Evolutionary conservation across 2,113 vertebrate genomes (phyloP).

Genomic region (Balaeniceps rex): DNA sequence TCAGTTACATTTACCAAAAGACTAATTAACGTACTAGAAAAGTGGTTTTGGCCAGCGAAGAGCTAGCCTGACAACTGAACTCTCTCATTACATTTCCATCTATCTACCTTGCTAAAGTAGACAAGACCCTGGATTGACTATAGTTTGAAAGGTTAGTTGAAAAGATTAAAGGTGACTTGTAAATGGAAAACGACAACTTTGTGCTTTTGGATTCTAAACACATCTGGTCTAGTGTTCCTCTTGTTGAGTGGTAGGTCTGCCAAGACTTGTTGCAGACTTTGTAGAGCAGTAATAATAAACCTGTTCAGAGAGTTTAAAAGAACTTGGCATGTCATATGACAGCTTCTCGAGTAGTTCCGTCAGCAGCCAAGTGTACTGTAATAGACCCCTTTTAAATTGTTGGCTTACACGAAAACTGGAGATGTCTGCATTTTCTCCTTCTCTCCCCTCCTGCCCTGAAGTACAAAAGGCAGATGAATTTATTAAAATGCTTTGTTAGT

Average conservation of each 20-base stretch:
- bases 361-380: slow-evolving; percentile 56
- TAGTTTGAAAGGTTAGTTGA: slow-evolving; percentile 15
- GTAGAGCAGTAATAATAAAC: slow-evolving; percentile 53
- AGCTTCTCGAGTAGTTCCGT: slow-evolving; percentile 39
- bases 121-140: background rate
- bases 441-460: background rate
- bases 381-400: slow-evolving; percentile 52
- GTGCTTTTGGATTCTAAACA: slow-evolving; percentile 36
- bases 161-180: slow-evolving; percentile 47
- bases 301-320: slow-evolving; percentile 53
- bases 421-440: slow-evolving; percentile 39
- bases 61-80: background rate
- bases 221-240: slow-evolving; percentile 48
- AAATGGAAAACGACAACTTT: slow-evolving; percentile 53
- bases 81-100: background rate
- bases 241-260: slow-evolving; percentile 31
- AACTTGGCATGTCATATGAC: slow-evolving; percentile 47
- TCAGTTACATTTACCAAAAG: background rate
- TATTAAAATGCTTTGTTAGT: slow-evolving; percentile 23
- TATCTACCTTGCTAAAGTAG: background rate
- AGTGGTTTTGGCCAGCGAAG: background rate
- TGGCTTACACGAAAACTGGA: slow-evolving; percentile 17
- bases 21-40: background rate
- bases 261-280: slow-evolving; percentile 55
- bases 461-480: slow-evolving; percentile 40